phyloP scores from a whole-genome alignment of 1,140 invertebrate genomes.

The Spodoptera frugiperda region DNA sequence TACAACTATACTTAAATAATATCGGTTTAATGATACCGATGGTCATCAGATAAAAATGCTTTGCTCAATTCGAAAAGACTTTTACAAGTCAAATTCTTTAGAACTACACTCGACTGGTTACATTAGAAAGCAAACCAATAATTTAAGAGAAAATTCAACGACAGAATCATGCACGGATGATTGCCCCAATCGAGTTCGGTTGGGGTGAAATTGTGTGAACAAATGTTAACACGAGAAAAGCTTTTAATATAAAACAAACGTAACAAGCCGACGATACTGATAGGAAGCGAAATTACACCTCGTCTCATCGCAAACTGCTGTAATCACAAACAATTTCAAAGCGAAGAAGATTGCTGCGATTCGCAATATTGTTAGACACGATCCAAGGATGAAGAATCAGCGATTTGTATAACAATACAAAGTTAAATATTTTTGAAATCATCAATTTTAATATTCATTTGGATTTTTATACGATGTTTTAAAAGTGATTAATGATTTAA shows the following conservation, averaged over 20 bases:
- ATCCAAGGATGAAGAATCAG: constrained; percentile 15
- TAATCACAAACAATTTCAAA: constrained; percentile 67
- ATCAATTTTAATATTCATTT: too few relatives aligned
- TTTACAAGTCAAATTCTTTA: constrained; percentile 4
- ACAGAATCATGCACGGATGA: neutral
- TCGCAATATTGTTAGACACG: constrained; percentile 56
- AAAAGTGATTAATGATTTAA: too few relatives aligned
- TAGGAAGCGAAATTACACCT: constrained; percentile 62
- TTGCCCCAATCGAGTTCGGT: neutral
- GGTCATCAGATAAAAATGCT: too few relatives aligned
- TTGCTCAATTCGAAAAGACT: neutral
- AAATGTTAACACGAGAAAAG: constrained; percentile 21
- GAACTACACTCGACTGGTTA: constrained; percentile 18
- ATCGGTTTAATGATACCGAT: too few relatives aligned
- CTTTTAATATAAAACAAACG: constrained; percentile 56
- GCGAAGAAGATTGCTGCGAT: constrained; percentile 61
- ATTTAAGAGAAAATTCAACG: constrained; percentile 24
- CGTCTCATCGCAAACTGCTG: constrained; percentile 58
- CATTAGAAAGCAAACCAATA: constrained; percentile 14
- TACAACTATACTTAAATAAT: too few relatives aligned
- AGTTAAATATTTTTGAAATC: too few relatives aligned
- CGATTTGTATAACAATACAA: constrained; percentile 4
- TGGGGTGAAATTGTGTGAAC: constrained; percentile 37
- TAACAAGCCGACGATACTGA: constrained; percentile 51
- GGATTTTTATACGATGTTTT: too few relatives aligned